Conservation (phyloP, 2,113 vertebrate genomes). For the Zosterops borbonicus region DNA sequence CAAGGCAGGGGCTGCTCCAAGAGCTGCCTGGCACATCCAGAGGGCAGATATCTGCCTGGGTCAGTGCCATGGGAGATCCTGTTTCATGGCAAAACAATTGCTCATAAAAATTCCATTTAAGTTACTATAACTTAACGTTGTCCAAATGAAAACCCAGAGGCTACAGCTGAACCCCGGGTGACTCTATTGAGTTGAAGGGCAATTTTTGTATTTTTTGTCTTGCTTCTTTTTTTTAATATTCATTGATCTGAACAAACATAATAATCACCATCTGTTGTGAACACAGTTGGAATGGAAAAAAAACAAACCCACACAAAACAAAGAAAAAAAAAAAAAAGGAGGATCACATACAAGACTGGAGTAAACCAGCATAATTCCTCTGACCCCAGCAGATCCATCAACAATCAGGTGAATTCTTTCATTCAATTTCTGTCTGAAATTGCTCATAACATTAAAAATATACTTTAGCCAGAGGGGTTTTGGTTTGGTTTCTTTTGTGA, state of each 20-base stretch:
- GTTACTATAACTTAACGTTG: slow-evolving; percentile 41
- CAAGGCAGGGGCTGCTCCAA: not conserved
- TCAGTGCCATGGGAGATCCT: not conserved
- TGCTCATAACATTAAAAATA: slow-evolving; percentile 23
- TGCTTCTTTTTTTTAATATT: slow-evolving; percentile 9
- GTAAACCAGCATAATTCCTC: not conserved
- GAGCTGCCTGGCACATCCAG: not conserved
- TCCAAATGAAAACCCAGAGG: slow-evolving; percentile 50
- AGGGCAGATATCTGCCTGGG: not conserved
- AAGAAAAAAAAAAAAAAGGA: not conserved
- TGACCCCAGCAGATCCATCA: slow-evolving; percentile 6
- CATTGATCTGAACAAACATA: slow-evolving; percentile 51
- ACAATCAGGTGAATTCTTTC: not conserved
- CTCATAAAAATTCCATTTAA: slow-evolving; percentile 58
- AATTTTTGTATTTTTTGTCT: not conserved
- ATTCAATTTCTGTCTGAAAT: slow-evolving; percentile 8
- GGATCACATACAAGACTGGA: not conserved
- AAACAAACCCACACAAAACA: not conserved
- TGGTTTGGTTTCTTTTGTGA: not conserved
- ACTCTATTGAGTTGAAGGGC: slow-evolving; percentile 24
- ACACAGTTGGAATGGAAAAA: not conserved
- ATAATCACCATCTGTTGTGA: slow-evolving; percentile 61
- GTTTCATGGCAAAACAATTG: slow-evolving; percentile 34
- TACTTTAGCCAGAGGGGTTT: slow-evolving; percentile 19
- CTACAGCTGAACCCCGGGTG: slow-evolving; percentile 27